Evolutionary conservation across 2,888 invertebrate species (phyloP), one percentile per base, ranked within the genome.

Genomic region (Physocephala rufipes): DNA sequence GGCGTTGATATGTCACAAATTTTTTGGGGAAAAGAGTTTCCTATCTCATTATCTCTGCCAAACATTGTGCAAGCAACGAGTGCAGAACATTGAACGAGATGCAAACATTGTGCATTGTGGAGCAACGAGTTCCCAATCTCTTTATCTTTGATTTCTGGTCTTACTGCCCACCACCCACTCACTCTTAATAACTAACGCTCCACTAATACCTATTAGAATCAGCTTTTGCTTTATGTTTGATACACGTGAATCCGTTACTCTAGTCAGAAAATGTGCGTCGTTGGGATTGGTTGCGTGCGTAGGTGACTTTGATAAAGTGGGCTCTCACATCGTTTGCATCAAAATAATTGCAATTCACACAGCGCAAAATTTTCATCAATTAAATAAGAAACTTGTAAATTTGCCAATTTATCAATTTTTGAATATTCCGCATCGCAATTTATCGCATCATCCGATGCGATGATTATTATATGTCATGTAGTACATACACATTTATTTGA

Each of bases 241-340:
- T 9, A 36, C 36, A 36, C 36, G 12, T 65, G 65, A 43, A 67
- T 47, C 30, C 21, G 47, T 19, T 19, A 2, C 43, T 53, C 28
- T 74, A 80, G 80, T 80, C 78, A 79, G 78, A 79, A 77, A 78
- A 74, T 77, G 77, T 78, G 77, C 78, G 80, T 75, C 81, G 80
- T 74, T 71, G 81, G 78, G 81, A 75, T 75, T 78, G 78, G 80
- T 71, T 64, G 70, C 71, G 58, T 59, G 58, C 30, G 49, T 61
- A 65, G 51, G 51, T 53, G 2, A 21, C n/a, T 53, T 53, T 1
- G 9, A 53, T 15, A 21, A 16, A 49, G 19, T 36, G 36, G 21
- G 21, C 24, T 5, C 7, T 12, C 1, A 21, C 12, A 16, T 19
- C 16, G 19, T 49, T 13, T 49, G 16, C 1, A 15, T 15, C n/a